Conservation (phyloP, 1,140 invertebrate species). For the Gryon sp. region DNA sequence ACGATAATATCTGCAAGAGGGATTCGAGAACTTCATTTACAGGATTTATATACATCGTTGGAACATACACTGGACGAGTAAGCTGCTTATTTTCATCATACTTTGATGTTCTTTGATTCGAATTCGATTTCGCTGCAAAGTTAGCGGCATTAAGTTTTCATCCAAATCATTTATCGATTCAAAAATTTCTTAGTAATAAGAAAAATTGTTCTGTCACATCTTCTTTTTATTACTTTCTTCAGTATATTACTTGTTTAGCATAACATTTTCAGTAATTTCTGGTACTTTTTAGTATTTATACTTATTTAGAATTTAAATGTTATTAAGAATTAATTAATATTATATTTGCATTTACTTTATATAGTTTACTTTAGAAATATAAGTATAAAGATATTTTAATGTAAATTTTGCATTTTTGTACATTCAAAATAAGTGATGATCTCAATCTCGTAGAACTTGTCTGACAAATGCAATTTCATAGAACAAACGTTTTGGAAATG, state of each 20-base stretch:
- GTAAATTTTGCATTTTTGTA: not conserved
- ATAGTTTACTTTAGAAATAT: too few species aligned
- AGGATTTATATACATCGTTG: constrained; percentile 70
- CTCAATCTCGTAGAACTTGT: not conserved
- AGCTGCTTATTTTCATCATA: constrained; percentile 55
- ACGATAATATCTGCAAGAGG: constrained; percentile 68
- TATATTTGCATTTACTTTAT: too few species aligned
- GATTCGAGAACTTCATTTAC: constrained; percentile 69
- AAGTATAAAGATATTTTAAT: too few species aligned
- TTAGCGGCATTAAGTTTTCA: constrained; percentile 8
- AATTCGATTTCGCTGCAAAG: constrained; percentile 2
- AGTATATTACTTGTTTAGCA: too few species aligned
- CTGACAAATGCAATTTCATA: constrained; percentile 31
- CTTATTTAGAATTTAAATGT: too few species aligned
- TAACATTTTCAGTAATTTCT: too few species aligned
- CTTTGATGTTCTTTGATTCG: not conserved
- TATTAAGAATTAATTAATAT: too few species aligned
- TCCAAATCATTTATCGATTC: constrained; percentile 2
- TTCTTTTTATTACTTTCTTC: too few species aligned
- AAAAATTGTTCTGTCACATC: too few species aligned
- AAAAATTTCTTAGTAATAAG: too few species aligned
- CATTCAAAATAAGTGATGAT: constrained; percentile 8
- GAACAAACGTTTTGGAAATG: constrained; percentile 42
- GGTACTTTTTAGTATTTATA: too few species aligned
- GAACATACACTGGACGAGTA: constrained; percentile 73